Percentiles rank a stretch among this genome's conserved stretches.
Conservation (phyloP, 2,113 vertebrate species). For the Rattus norvegicus region DNA sequence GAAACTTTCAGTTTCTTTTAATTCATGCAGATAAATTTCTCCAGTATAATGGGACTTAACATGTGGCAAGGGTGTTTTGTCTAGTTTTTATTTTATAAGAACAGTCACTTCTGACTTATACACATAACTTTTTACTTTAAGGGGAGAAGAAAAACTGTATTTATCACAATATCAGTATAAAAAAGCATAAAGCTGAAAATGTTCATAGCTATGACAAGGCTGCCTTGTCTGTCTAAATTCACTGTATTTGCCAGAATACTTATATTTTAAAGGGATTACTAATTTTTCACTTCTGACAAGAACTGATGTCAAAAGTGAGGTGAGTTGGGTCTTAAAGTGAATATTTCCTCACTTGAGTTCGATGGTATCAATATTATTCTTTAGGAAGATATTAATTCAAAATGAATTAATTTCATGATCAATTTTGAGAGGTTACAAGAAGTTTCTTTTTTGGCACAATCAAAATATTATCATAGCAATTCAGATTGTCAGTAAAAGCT, state of each 20-base stretch:
- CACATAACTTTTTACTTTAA: conserved; percentile 28
- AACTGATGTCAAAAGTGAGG: conserved; percentile 62
- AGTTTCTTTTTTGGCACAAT: conserved; percentile 87
- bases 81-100: conserved; percentile 46
- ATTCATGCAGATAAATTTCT: conserved; percentile 43
- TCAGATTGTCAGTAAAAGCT: conserved; percentile 92
- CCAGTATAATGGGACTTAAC: conserved; percentile 15
- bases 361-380: conserved; percentile 77
- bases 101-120: conserved; percentile 50
- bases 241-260: conserved; percentile 59
- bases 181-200: conserved; percentile 18
- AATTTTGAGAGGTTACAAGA: conserved; percentile 87
- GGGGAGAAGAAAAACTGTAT: conserved; percentile 3
- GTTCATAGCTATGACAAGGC: not conserved
- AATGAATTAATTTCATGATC: conserved; percentile 88
- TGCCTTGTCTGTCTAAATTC: conserved; percentile 54
- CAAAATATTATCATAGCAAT: conserved; percentile 92
- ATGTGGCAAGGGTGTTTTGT: conserved; percentile 52
- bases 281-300: conserved; percentile 59
- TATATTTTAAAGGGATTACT: conserved; percentile 60
- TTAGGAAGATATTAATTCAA: conserved; percentile 77
- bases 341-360: conserved; percentile 70
- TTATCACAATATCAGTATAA: not conserved
- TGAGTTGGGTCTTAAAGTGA: conserved; percentile 71
- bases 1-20: not conserved